phyloP scores from a whole-genome alignment of 2,113 vertebrate genomes.

The Prunella fulvescens region DNA sequence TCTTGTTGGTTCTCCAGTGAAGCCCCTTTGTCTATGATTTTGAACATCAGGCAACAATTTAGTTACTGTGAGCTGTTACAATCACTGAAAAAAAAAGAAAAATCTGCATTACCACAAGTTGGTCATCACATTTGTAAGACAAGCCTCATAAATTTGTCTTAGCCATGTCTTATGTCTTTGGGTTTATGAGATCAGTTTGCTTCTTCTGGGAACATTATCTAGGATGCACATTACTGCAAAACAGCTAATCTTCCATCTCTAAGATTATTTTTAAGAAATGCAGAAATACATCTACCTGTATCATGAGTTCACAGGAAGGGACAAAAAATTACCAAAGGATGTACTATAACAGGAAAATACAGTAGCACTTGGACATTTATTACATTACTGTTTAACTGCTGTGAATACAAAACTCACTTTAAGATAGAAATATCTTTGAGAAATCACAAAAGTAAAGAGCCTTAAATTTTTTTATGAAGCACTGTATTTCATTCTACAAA shows the following conservation, averaged over 20 bases:
- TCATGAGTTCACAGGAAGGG: not conserved
- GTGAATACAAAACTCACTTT: not conserved
- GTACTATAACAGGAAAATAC: not conserved
- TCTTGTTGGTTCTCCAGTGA: not conserved
- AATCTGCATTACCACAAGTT: not conserved
- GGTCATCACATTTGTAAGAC: not conserved
- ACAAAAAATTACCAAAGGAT: not conserved
- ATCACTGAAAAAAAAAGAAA: not conserved
- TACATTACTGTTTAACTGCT: not conserved
- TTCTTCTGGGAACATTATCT: not conserved
- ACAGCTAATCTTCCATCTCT: not conserved
- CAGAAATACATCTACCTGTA: not conserved
- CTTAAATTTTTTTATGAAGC: not conserved
- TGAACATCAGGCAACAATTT: not conserved
- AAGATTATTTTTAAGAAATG: conserved; percentile 12
- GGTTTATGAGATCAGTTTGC: not conserved
- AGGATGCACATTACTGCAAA: not conserved
- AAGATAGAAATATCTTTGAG: not conserved
- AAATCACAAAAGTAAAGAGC: not conserved
- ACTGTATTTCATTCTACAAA: not conserved
- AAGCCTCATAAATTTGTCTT: not conserved
- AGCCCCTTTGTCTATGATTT: not conserved
- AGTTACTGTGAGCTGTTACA: not conserved
- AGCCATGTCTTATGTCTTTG: not conserved
- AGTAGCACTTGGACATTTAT: not conserved